Evolutionary conservation across 1,140 invertebrate genomes (phyloP).

Genomic region (Aphelinus certus): DNA sequence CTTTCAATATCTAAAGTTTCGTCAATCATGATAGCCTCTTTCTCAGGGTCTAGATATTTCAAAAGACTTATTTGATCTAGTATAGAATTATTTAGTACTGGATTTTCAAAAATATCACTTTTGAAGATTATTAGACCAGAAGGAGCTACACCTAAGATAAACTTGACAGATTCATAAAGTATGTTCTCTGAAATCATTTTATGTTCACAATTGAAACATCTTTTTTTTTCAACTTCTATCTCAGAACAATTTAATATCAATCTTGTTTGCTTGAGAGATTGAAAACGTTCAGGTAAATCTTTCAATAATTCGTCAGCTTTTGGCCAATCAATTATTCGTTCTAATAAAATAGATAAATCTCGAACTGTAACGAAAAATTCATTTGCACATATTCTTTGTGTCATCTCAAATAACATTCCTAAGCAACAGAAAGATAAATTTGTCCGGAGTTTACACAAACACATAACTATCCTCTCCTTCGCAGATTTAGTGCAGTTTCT

Average conservation of each 20-base stretch:
- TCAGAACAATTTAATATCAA: conserved; percentile 18
- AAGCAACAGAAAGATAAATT: conserved; percentile 23
- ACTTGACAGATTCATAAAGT: conserved; percentile 12
- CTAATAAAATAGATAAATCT: conserved; percentile 7
- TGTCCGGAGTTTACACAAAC: conserved; percentile 25
- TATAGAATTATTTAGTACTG: not conserved
- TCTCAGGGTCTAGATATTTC: not conserved
- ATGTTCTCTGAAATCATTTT: not conserved
- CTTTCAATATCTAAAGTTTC: conserved; percentile 15
- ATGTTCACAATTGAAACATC: conserved; percentile 9
- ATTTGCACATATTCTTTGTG: not conserved
- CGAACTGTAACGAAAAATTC: conserved; percentile 3
- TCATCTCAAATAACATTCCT: conserved; percentile 13
- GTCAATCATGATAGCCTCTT: conserved; percentile 26
- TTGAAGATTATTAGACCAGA: conserved; percentile 26
- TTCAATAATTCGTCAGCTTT: conserved; percentile 21
- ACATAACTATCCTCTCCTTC: conserved; percentile 24
- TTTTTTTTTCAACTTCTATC: conserved; percentile 20
- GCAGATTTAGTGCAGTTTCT: not conserved
- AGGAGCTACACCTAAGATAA: conserved; percentile 21
- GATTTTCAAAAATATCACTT: conserved; percentile 8
- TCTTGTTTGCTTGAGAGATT: conserved; percentile 21
- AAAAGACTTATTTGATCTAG: conserved; percentile 8
- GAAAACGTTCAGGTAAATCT: conserved; percentile 15
- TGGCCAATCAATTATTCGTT: conserved; percentile 22